Percentiles rank a stretch among this genome's conserved stretches.
phyloP scores from a whole-genome alignment of 2,797 vertebrate genomes.

The Amniataba percoides region DNA sequence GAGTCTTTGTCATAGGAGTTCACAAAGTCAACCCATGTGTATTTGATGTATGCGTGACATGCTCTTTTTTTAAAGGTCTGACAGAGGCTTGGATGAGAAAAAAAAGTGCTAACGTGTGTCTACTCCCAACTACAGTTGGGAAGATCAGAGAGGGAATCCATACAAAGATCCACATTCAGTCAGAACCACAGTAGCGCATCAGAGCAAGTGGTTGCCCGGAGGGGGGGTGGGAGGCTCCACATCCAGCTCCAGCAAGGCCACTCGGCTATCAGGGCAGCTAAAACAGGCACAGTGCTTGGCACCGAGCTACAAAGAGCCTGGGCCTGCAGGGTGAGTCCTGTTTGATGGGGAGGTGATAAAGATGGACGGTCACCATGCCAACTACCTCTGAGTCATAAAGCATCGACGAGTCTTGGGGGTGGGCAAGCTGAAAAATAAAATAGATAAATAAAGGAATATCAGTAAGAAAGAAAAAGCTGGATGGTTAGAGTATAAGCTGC shows the following conservation, averaged over 20 bases:
- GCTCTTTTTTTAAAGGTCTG: constrained; percentile 29
- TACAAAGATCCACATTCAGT: constrained; percentile 51
- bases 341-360: constrained; percentile 79
- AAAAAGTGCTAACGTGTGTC: constrained; percentile 23
- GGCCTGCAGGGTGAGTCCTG: constrained; percentile 63
- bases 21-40: constrained; percentile 18
- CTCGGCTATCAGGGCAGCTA: constrained; percentile 71
- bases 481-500: constrained; percentile 41
- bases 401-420: constrained; percentile 22
- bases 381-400: constrained; percentile 68
- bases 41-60: constrained; percentile 26
- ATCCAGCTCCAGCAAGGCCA: constrained; percentile 53
- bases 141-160: constrained; percentile 61
- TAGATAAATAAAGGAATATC: constrained; percentile 22
- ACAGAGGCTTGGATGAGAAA: neutral
- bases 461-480: constrained; percentile 35
- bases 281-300: constrained; percentile 71
- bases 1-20: neutral
- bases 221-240: constrained; percentile 41
- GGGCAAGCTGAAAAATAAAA: neutral
- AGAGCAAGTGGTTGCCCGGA: constrained; percentile 33
- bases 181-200: constrained; percentile 45
- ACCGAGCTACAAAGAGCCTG: constrained; percentile 63
- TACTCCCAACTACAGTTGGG: constrained; percentile 29
- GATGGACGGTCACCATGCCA: constrained; percentile 68